Base-by-base conservation (phyloP, 2,888 invertebrate species). In the Malachius bipustulatus region DNA sequence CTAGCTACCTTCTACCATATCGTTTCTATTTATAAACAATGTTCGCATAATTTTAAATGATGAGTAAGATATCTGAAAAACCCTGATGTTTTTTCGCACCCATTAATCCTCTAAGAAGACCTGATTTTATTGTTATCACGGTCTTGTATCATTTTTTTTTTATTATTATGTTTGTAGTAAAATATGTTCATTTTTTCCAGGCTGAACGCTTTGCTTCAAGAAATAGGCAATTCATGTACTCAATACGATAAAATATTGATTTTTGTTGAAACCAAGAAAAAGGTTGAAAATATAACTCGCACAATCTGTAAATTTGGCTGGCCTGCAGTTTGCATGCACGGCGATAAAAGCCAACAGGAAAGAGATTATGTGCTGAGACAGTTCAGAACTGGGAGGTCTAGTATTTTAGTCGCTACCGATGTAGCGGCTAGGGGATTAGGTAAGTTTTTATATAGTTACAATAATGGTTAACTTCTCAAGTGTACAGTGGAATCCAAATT, bases 401-500 rank as follows among this genome's bases (percentile, higher is more conserved):
- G 80, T 46, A 91, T 96, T 59, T 71, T 96, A 49, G 87, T 96
- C 47, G 96, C 96, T 53, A 97, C 96, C 43, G 96, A 97, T 69
- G 96, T 97, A 57, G 96, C 96, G 48, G 94, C 96, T 34, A 75
- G 94, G 59, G 94, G 94, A 59, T 72, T 94, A 64, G 91, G 91
- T 91, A 73, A 75, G 82, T 28, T 28, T 9, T 10, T 11, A 11
- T n/a, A 11, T 6, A n/a, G n/a, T n/a, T n/a, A n/a, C n/a, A 12
- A 6, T 29, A 10, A 8, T n/a, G n/a, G n/a, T 29, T 24, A 24
- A 24, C n/a, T n/a, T n/a, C n/a, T n/a, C n/a, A n/a, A n/a, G n/a
- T n/a, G n/a, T n/a, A n/a, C n/a, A n/a, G n/a, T n/a, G n/a, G n/a
- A n/a, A n/a, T n/a, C n/a, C n/a, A n/a, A n/a, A n/a, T n/a, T n/a